Base-by-base conservation (phyloP, 2,888 invertebrate species). In the Chymomyza fuscimana region DNA sequence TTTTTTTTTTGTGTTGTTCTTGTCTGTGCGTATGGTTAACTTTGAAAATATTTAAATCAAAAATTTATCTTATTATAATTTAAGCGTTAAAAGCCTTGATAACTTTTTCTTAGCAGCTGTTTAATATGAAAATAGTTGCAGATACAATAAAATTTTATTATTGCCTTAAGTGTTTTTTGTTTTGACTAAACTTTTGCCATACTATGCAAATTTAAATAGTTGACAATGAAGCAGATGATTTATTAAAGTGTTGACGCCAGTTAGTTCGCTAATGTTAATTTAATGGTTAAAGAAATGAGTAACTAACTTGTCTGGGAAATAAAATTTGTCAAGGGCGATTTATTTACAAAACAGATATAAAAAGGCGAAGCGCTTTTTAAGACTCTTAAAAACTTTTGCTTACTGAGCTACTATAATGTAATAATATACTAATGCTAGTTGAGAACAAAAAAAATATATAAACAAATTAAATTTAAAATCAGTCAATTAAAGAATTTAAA, bases 21-120 rank as follows among this genome's bases (percentile, higher is more conserved):
- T 32, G 32, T 4, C 40, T 9, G 10, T 40, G 40, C 10, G 40
- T 40, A 10, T 46, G 40, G 12, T 46, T 46, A 46, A 46, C 40
- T 46, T 12, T 46, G 40, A 63, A 73, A 68, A 46, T 50, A 51
- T 54, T 69, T 69, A 63, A 74, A 74, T 74, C 74, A 74, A 70
- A 74, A 74, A 74, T 74, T 61, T 74, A 74, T 74, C 70, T 74
- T 63, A 74, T 74, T 74, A 74, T 46, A 12, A 74, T 66, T 70
- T 62, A 25, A 46, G 61, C 61, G 72, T 66, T 46, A 46, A 46
- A 46, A 46, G 40, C 40, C 10, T 46, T 46, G 10, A 1, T 12
- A 46, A 46, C 12, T 46, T 46, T 46, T 61, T 69, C 12, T 74
- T 74, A 69, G 74, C 74, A 74, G 65, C 63, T 66, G 63, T 36